Evolutionary conservation across 1,140 invertebrate species (phyloP), one percentile per base, ranked within the genome.

Genomic region (Daktulosphaira vitifoliae): DNA sequence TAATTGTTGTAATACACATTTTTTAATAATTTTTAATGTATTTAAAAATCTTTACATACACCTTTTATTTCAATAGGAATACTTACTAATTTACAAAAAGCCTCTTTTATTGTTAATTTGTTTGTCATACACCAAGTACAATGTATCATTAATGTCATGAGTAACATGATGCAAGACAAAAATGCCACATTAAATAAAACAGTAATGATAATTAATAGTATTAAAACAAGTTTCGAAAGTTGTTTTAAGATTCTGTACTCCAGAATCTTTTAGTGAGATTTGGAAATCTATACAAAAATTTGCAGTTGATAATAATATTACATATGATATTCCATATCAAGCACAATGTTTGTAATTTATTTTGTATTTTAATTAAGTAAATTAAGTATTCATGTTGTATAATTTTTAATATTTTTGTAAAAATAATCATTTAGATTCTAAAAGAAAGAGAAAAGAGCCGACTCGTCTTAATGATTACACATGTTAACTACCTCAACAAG

Each of bases 101-200:
- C n/a, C n/a, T n/a, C n/a, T n/a, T n/a, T n/a, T n/a, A n/a, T n/a
- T n/a, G n/a, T n/a, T n/a, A n/a, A n/a, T n/a, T n/a, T n/a, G n/a
- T n/a, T n/a, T n/a, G n/a, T n/a, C 7, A 48, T 65, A 13, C 26
- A 18, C 46, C 18, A 46, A 46, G 26, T 65, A 33, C 46, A 48
- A 23, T 44, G 23, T 18, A 48, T 49, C n/a, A 64, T 48, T 20
- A 65, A 50, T 65, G 46, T 50, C 5, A 7, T 65, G 8, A 65
- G 46, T 65, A 49, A 65, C 2, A 48, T 22, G 25, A 48, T 65
- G 26, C 59, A 65, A 18, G 44, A 37, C 8, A 29, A 46, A 48
- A 65, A 50, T 65, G 46, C 18, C 1, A 65, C 29, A 1, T 37
- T 65, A 8, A 44, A 26, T 13, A 65, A 48, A 65, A 2, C 44